Evolutionary conservation across 2,888 invertebrate species (phyloP).

Genomic region (Epiblema foenella): DNA sequence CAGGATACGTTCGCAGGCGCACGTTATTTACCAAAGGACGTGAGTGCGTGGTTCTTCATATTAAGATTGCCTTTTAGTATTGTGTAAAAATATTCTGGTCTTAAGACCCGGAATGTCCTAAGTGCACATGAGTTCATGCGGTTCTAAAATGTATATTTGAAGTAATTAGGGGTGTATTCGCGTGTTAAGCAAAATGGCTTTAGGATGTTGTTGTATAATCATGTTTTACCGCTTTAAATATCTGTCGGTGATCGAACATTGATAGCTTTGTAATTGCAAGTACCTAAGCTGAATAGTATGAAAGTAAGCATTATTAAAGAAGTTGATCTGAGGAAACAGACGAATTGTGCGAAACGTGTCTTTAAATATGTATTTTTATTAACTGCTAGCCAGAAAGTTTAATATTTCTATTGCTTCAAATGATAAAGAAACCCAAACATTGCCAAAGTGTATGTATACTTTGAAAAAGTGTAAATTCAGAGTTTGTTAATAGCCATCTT

Average conservation of each 20-base stretch:
- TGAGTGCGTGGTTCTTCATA: not conserved
- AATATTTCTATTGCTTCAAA: too few species aligned
- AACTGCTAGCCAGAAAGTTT: too few species aligned
- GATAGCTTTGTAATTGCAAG: not conserved
- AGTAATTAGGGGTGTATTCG: not conserved
- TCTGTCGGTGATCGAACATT: slow-evolving; percentile 6
- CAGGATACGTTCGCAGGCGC: not conserved
- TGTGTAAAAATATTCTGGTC: not conserved
- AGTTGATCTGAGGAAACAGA: not conserved
- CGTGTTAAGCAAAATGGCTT: not conserved
- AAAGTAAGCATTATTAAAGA: not conserved
- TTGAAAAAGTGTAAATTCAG: too few species aligned
- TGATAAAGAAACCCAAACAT: not conserved
- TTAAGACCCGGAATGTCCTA: not conserved
- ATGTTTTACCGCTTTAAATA: slow-evolving; percentile 7
- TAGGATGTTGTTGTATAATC: not conserved
- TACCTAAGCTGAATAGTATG: too few species aligned
- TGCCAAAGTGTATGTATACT: not conserved
- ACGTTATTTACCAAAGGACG: not conserved
- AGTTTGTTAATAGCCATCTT: not conserved
- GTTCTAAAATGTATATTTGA: too few species aligned
- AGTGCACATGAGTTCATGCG: not conserved
- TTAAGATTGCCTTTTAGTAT: not conserved
- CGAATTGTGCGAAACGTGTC: not conserved
- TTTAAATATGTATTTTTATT: too few species aligned